Conservation (phyloP, 1,140 invertebrate species). For the Lethocerus indicus region DNA sequence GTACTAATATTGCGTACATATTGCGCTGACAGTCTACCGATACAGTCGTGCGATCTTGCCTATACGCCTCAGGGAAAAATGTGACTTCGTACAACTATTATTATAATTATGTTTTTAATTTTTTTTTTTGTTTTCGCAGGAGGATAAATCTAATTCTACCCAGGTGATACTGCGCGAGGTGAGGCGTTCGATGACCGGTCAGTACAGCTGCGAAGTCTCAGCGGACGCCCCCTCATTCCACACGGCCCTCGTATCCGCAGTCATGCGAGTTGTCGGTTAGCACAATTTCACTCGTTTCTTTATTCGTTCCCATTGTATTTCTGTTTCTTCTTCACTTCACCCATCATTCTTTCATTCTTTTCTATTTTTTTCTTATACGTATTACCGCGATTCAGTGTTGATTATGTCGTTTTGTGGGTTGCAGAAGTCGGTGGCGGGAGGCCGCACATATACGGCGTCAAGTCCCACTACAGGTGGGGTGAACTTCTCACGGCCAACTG, state of each 20-base stretch:
- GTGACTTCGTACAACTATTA: too few species aligned
- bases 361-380: neutral
- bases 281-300: neutral
- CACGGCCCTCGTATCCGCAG: slow-evolving; percentile 40
- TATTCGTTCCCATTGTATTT: neutral
- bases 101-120: too few species aligned
- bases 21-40: too few species aligned
- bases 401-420: slow-evolving; percentile 5
- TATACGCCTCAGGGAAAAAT: too few species aligned
- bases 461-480: slow-evolving; percentile 30
- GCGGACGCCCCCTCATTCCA: slow-evolving; percentile 70
- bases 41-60: too few species aligned
- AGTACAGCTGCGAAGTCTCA: slow-evolving; percentile 65
- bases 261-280: slow-evolving; percentile 51
- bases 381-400: neutral
- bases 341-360: neutral
- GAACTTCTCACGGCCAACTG: slow-evolving; percentile 32
- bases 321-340: neutral
- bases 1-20: too few species aligned
- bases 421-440: slow-evolving; percentile 28
- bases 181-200: slow-evolving; percentile 40
- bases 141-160: slow-evolving; percentile 36
- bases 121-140: slow-evolving; percentile 21
- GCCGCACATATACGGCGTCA: slow-evolving; percentile 28
- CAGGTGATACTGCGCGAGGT: slow-evolving; percentile 44